Evolutionary conservation across 2,113 vertebrate species (phyloP), one percentile per base, ranked within the genome.

Genomic region (Marmota flaviventris): DNA sequence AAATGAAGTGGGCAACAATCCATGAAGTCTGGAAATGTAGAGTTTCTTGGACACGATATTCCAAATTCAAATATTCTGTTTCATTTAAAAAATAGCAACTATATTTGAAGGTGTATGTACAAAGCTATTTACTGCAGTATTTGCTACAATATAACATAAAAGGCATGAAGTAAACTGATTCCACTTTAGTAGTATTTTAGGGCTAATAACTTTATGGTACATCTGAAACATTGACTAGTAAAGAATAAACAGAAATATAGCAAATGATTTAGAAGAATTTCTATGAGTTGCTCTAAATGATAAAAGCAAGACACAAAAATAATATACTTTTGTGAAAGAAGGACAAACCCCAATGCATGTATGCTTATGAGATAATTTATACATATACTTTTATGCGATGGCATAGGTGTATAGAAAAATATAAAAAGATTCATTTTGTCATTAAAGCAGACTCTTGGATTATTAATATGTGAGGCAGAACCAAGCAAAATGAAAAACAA

Each of bases 151-250:
- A 67, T 72, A 78, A 85, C 77, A 2, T 89, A 51, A 76, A 89
- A 93, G 0, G 76, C 17, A 39, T 63, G 78, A 88, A 88, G 42
- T 12, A 56, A 94, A 84, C 48, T 89, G 45, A 96, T 86, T 82
- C 85, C 4, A 3, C 20, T 34, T 85, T 1, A 58, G 11, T 76
- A 32, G 12, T 27, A 9, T 4, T 45, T 45, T 10, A 91, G 89
- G 32, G 10, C 20, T 92, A 72, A 67, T 51, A 79, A 24, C 20
- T 5, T 75, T 69, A 24, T 22, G 14, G n/a, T 42, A 72, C 25
- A 45, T 48, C 10, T 73, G 20, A 76, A 65, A 32, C 14, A 76
- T 27, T 12, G 7, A 85, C 58, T 42, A 85, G 72, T 79, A 45
- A 84, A 89, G 39, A 67, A 61, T 70, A 90, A 75, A 6, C 6